phyloP scores from a whole-genome alignment of 2,888 invertebrate species.

The Pherbina coryleti region DNA sequence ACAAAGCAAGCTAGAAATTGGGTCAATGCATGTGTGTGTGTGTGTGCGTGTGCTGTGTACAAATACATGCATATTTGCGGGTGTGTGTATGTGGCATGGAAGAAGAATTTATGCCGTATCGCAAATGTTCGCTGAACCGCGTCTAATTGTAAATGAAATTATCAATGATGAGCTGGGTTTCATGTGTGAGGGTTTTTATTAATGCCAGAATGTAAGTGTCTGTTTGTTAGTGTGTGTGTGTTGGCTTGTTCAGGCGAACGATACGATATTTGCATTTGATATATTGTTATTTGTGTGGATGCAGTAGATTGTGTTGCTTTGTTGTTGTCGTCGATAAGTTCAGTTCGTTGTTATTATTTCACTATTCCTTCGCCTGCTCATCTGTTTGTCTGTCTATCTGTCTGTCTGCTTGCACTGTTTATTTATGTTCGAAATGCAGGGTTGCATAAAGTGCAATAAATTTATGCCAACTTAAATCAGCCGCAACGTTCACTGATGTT shows the following conservation, averaged over 20 bases:
- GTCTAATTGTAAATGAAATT: constrained; percentile 33
- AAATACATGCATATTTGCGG: not conserved
- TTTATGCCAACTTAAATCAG: no score
- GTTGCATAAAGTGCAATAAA: no score
- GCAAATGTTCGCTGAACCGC: constrained; percentile 5
- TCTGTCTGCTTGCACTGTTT: no score
- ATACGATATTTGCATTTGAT: not conserved
- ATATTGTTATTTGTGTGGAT: not conserved
- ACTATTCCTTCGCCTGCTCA: no score
- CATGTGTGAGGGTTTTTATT: not conserved
- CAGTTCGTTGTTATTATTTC: no score
- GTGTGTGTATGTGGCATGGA: not conserved
- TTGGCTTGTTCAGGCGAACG: not conserved
- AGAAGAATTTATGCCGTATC: not conserved
- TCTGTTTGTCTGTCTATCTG: no score
- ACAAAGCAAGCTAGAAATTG: not conserved
- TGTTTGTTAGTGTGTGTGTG: not conserved
- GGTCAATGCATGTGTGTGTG: not conserved
- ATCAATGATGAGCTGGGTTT: constrained; percentile 1
- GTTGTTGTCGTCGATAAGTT: no score
- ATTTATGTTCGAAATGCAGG: no score
- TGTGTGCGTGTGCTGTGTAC: not conserved
- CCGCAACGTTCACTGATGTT: no score
- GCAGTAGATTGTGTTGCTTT: not conserved
- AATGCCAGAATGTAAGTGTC: not conserved